Evolutionary conservation across 2,888 invertebrate genomes (phyloP).

Genomic region (Sepiola atlantica): DNA sequence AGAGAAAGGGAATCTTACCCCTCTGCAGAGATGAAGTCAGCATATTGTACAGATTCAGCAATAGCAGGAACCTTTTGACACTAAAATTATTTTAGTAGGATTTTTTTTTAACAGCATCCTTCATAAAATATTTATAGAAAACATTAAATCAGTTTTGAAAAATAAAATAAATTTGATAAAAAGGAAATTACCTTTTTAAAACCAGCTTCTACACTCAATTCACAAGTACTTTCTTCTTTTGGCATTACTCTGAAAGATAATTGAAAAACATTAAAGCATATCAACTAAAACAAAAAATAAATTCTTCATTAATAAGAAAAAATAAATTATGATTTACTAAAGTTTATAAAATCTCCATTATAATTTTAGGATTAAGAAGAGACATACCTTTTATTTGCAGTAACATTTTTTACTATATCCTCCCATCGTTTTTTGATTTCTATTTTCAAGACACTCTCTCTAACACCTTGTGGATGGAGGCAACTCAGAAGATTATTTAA

Average conservation of each 20-base stretch:
- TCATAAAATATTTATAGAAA: background rate
- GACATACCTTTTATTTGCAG: constrained; percentile 55
- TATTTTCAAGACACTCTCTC: constrained; percentile 69
- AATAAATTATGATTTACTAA: background rate
- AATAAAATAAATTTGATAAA: background rate
- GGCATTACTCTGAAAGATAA: background rate
- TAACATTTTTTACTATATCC: constrained; percentile 60
- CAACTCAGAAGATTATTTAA: constrained; percentile 65
- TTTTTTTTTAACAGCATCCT: too few relatives aligned
- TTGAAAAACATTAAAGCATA: background rate
- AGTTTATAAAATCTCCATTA: background rate
- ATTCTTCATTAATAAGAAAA: background rate
- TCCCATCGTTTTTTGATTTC: constrained; percentile 66
- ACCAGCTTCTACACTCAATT: constrained; percentile 60
- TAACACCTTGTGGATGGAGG: constrained; percentile 69
- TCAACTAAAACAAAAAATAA: background rate
- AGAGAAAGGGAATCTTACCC: too few relatives aligned
- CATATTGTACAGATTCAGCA: too few relatives aligned
- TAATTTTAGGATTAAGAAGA: background rate
- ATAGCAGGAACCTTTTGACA: background rate
- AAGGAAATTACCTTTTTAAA: constrained; percentile 60
- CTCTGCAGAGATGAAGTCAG: too few relatives aligned
- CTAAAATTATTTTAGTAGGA: background rate
- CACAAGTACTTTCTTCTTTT: constrained; percentile 43
- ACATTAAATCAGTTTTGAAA: background rate